These are phyloP conservation scores for Melanotaenia trifasciata DNA, from an alignment of 2,797 vertebrate species.

Conservation along the genomic window DNA sequence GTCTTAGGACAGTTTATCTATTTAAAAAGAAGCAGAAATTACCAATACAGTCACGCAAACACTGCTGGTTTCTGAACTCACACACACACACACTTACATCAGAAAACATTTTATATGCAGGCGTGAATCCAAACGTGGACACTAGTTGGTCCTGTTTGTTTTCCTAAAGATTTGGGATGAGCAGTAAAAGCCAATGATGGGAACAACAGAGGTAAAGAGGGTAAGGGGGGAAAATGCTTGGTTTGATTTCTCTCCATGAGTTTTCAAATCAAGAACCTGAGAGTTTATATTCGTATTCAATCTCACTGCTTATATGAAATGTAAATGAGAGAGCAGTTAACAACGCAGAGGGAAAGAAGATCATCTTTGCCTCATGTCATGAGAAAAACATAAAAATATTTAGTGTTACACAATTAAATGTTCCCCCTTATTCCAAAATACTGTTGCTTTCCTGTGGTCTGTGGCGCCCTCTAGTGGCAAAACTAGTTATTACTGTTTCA, in stretches of 20 bases:
- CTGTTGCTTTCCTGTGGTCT: conserved; percentile 39
- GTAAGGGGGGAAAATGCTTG: no score
- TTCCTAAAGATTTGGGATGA: no score
- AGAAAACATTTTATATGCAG: background rate
- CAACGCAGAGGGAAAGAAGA: no score
- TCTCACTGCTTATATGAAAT: background rate
- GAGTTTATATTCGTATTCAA: background rate
- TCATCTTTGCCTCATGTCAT: no score
- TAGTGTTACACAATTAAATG: background rate
- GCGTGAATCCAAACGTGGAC: background rate
- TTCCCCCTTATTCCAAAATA: background rate
- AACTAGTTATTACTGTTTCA: no score
- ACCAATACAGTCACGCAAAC: background rate
- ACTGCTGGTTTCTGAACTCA: no score
- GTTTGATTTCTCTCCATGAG: no score
- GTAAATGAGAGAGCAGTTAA: background rate
- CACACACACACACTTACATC: background rate
- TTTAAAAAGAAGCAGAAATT: background rate
- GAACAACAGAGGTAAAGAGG: no score
- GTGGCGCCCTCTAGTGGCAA: conserved; percentile 69
- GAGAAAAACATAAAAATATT: background rate
- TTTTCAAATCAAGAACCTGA: no score
- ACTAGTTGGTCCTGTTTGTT: conserved; percentile 17
- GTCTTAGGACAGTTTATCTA: background rate
- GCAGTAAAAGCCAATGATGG: no score